Base-by-base conservation (phyloP, 2,113 vertebrate species). In the Trichechus manatus region DNA sequence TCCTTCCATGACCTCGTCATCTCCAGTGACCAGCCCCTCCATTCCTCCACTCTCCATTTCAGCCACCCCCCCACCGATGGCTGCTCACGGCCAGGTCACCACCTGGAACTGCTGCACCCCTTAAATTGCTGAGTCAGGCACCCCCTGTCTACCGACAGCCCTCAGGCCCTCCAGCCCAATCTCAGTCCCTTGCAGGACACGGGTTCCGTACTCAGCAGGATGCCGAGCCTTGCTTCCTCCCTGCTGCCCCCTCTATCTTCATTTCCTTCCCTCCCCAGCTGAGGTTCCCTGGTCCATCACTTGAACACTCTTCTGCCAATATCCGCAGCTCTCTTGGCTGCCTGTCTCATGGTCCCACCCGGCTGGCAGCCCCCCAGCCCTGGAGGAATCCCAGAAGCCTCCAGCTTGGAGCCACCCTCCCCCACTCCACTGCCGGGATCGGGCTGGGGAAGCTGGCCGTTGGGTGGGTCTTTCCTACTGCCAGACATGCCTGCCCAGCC, bases 301-400 rank as follows among this genome's bases (percentile, higher is more conserved):
- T 97, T 25, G 9, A 94, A 66, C 17, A 9, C 80, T 96, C 81
- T 93, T 95, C 72, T 97, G 96, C 97, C 97, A 97, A 89, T 92
- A 97, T 97, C 96, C 77, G n/a, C 87, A 97, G 92, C 77, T 78
- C 93, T 96, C 84, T 97, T 97, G 97, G 97, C 96, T 0, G 64
- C 84, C 96, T n/a, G 1, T 87, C 93, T 93, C 75, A 1, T 90
- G 53, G 96, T 97, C 96, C 96, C 96, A 20, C 97, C 97, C 84
- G 47, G 81, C 96, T 98, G 97, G 97, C 97, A 96, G 97, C 90
- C 88, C 95, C 96, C 96, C 95, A 97, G 92, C 96, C 87, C 93
- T 97, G 95, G 97, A 98, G 92, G 84, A 96, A 87, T 94, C 96
- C 95, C 96, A 97, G 95, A 93, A 97, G 77, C 96, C 95, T 97